Base-by-base conservation (phyloP, 2,797 vertebrate species). In the Molossus molossus region DNA sequence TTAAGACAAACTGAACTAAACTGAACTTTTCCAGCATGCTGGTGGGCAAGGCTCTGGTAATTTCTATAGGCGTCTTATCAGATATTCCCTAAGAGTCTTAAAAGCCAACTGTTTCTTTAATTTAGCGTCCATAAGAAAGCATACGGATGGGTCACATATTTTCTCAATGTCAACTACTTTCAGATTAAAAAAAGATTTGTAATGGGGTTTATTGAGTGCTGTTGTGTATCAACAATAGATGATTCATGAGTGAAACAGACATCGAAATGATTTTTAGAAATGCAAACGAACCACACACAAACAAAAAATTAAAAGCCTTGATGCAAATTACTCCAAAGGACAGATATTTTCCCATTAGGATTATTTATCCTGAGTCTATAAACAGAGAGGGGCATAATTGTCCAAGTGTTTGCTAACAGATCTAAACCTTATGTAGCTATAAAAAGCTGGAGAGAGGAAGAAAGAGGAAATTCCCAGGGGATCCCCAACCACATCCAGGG, bases 391-490 rank as follows among this genome's bases (percentile, higher is more conserved):
- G 85, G 95, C 93, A 96, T 93, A 93, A 96, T 86, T 95, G 88
- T 50, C 96, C 81, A 94, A 96, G 96, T 97, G 95, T 96, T 97
- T 97, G 95, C 65, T 92, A 97, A 92, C 81, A 97, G 95, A 98
- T 97, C 87, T 94, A 96, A 97, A 97, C 95, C 96, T 93, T 93
- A 96, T 93, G 91, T 55, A 87, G 91, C 94, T 97, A 97, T 97
- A 96, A 97, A 98, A 96, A 93, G 91, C 93, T 72, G n/a, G 50
- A 95, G 95, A 93, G 73, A 96, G 79, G 87, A 96, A 96, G 93
- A 95, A 76, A 96, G 84, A 82, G 90, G 97, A 97, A 97, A 98
- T 97, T 97, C 96, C 92, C 97, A 92, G 95, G 87, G 97, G 97
- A 98, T 15, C 90, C 96, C 76, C 75, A 84, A 80, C 87, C 90